These are phyloP conservation scores for Cynoglossus semilaevis DNA, from an alignment of 2,113 vertebrate species.

Conservation along the genomic window DNA sequence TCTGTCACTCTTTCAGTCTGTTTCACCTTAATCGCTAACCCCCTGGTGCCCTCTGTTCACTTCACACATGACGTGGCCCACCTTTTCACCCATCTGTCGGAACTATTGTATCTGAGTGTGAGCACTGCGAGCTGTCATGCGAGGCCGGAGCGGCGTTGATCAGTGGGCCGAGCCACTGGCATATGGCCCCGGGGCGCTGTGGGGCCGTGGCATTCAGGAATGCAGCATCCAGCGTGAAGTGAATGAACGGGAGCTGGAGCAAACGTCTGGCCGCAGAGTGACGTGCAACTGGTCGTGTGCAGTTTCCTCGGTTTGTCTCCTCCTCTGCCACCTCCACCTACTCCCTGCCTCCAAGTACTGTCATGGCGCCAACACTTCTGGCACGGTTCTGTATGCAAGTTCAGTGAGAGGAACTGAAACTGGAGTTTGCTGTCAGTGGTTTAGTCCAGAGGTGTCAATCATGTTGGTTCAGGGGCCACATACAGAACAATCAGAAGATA, in stretches of 20 bases:
- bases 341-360: conserved; percentile 68
- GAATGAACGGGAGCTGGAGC: conserved; percentile 55
- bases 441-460: too few species aligned
- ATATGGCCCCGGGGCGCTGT: conserved; percentile 74
- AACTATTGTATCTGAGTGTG: conserved; percentile 47
- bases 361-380: conserved; percentile 14
- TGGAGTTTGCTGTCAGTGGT: background rate
- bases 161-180: conserved; percentile 72
- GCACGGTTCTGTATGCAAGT: conserved; percentile 43
- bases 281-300: conserved; percentile 56
- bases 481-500: too few species aligned
- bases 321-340: conserved; percentile 57
- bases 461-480: too few species aligned
- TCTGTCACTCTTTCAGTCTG: conserved; percentile 62
- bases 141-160: conserved; percentile 61
- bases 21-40: conserved; percentile 63
- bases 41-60: conserved; percentile 53
- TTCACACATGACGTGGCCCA: conserved; percentile 76
- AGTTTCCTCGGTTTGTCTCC: conserved; percentile 20
- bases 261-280: conserved; percentile 40
- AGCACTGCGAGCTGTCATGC: conserved; percentile 67
- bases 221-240: conserved; percentile 40
- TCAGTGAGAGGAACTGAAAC: conserved; percentile 26
- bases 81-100: conserved; percentile 78
- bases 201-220: conserved; percentile 60